Conservation (phyloP, 2,888 invertebrate genomes). For the Ferdinandea cuprea region DNA sequence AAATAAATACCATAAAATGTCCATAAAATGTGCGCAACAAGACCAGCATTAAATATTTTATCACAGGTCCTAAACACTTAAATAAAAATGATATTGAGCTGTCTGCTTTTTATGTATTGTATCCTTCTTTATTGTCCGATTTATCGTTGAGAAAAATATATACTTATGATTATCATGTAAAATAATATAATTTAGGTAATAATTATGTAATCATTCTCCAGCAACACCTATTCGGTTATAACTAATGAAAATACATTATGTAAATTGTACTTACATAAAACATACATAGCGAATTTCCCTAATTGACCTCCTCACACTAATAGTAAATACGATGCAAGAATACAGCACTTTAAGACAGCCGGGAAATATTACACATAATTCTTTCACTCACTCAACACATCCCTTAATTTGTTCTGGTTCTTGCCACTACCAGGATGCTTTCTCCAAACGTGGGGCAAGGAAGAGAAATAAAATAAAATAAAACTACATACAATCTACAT, state of each 20-base stretch:
- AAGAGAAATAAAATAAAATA: conserved; percentile 11
- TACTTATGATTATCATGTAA: conserved; percentile 68
- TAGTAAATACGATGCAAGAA: no score
- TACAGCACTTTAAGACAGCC: no score
- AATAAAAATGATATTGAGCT: conserved; percentile 68
- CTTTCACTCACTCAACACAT: conserved; percentile 4
- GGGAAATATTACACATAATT: no score
- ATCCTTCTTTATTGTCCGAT: conserved; percentile 67
- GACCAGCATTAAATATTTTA: conserved; percentile 36
- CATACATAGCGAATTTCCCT: no score
- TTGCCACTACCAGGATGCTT: neutral
- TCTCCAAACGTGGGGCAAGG: neutral
- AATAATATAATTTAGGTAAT: conserved; percentile 71
- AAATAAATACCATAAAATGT: conserved; percentile 4
- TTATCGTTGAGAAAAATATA: conserved; percentile 62
- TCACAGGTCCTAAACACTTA: conserved; percentile 60
- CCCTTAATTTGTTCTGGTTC: conserved; percentile 39
- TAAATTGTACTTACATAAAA: no score
- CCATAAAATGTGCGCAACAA: conserved; percentile 17
- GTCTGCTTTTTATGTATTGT: conserved; percentile 48
- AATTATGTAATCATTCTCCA: conserved; percentile 70
- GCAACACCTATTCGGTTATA: no score
- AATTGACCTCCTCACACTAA: no score
- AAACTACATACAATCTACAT: conserved; percentile 11
- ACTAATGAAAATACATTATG: no score